Percentiles rank a stretch among this genome's conserved stretches.
Evolutionary conservation across 2,888 invertebrate species (phyloP).

Genomic region (Boloria selene): DNA sequence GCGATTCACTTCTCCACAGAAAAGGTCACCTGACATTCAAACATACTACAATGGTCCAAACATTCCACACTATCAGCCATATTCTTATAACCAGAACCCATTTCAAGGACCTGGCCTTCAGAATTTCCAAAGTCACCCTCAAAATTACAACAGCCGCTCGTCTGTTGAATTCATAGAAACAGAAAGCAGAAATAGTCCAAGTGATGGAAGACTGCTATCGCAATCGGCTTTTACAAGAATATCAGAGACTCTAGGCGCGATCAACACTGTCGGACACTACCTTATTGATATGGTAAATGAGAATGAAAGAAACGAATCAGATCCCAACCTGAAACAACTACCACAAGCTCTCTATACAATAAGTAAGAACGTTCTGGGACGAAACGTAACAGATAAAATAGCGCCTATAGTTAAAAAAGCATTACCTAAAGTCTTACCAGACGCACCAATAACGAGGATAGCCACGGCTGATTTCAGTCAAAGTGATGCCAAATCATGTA

Average conservation of each 20-base stretch:
- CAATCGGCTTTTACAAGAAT: slow-evolving; percentile 84
- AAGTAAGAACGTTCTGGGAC: slow-evolving; percentile 88
- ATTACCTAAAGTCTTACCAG: slow-evolving; percentile 67
- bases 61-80: slow-evolving; percentile 39
- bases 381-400: slow-evolving; percentile 91
- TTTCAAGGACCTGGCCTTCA: slow-evolving; percentile 43
- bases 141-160: slow-evolving; percentile 55
- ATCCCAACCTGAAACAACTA: slow-evolving; percentile 73
- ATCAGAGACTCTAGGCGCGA: slow-evolving; percentile 87
- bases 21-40: slow-evolving; percentile 66
- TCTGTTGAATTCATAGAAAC: slow-evolving; percentile 54
- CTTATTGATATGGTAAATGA: slow-evolving; percentile 89
- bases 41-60: slow-evolving; percentile 44
- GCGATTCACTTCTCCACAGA: slow-evolving; percentile 70
- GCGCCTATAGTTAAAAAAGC: slow-evolving; percentile 86
- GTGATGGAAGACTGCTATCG: slow-evolving; percentile 81
- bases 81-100: slow-evolving; percentile 50
- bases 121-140: slow-evolving; percentile 45
- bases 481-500: slow-evolving; percentile 86
- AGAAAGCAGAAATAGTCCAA: slow-evolving; percentile 54
- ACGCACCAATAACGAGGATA: slow-evolving; percentile 72
- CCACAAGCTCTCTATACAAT: slow-evolving; percentile 90
- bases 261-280: slow-evolving; percentile 93
- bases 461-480: slow-evolving; percentile 68
- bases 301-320: slow-evolving; percentile 69